Evolutionary conservation across 92 coral and sea anemone genomes (phyloP).

Genomic region (Actinostola sp.): DNA sequence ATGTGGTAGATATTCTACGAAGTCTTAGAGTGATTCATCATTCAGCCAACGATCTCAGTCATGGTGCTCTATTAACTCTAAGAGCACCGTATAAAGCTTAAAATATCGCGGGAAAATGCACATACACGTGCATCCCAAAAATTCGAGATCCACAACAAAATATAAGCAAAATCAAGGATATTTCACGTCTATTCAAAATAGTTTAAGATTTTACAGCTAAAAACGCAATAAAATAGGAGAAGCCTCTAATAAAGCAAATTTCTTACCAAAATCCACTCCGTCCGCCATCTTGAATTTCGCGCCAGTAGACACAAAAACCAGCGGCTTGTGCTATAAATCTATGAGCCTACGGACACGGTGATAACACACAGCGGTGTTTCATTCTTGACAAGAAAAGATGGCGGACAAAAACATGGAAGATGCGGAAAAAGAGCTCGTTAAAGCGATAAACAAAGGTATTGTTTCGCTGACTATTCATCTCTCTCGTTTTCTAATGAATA

Average conservation of each 20-base stretch:
- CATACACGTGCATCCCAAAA: too few relatives aligned
- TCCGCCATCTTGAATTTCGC: conserved; percentile 79
- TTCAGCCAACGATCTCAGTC: too few relatives aligned
- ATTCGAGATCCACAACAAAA: too few relatives aligned
- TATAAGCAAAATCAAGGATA: too few relatives aligned
- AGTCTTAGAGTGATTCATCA: too few relatives aligned
- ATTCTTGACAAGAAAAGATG: conserved; percentile 25
- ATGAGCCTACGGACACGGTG: conserved; percentile 19
- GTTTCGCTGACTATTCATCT: background rate
- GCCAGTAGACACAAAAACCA: conserved; percentile 24
- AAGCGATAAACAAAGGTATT: conserved; percentile 74
- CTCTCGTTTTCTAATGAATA: background rate
- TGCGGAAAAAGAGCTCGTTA: conserved; percentile 43
- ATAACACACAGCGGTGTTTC: conserved; percentile 48
- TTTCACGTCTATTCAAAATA: too few relatives aligned
- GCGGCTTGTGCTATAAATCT: conserved; percentile 8
- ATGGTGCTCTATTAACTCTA: too few relatives aligned
- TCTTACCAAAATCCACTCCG: conserved; percentile 28
- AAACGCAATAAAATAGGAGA: background rate
- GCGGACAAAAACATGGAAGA: conserved; percentile 25
- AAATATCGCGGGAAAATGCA: too few relatives aligned
- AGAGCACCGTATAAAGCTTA: too few relatives aligned
- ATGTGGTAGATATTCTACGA: too few relatives aligned
- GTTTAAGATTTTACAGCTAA: background rate
- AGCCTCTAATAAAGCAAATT: background rate